Base-by-base conservation (phyloP, 2,797 vertebrate species). In the Choloepus didactylus region DNA sequence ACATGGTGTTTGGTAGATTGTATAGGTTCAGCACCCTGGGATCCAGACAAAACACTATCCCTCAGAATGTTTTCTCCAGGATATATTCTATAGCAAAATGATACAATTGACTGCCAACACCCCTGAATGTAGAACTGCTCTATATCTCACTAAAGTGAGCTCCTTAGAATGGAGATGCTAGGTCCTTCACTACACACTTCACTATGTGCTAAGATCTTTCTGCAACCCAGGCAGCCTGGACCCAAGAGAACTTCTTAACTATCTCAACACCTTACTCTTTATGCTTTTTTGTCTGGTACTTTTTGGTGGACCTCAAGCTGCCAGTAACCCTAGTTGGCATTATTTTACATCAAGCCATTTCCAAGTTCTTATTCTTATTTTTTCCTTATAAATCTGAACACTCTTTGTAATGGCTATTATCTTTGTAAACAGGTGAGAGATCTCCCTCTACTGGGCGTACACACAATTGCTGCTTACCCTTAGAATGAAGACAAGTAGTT, bases 391-490 rank as follows among this genome's bases (percentile, higher is more conserved):
- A 69, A 82, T 69, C 64, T 90, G 41, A 92, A 16, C 9, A 21
- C 46, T 7, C 41, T 44, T 7, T 23, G 14, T 69, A 73, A 3
- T 11, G 21, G 75, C 41, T 60, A 19, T 56, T 67, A 66, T 76
- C 70, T 95, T 89, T 49, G 46, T 83, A 70, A 95, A 31, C 62
- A 96, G 41, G 92, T 89, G 66, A 96, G 84, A 96, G 91, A 27
- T 10, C 44, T 95, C 97, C 96, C 95, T 95, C 96, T 97, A 49
- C 94, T 97, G 97, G 94, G 9, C 72, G 59, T 19, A 92, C 19
- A 72, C 9, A 51, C 23, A 94, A 95, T 35, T 95, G n/a, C 80
- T 80, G 70, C 46, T 23, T 31, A 64, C 3, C 38, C 59, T 92
- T 77, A 25, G 11, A 62, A 31, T 0, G 35, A 76, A 70, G 51